Percentiles rank a stretch among this genome's conserved stretches.
Evolutionary conservation across 2,888 invertebrate genomes (phyloP).

Genomic region (Drosophila kuntzei): DNA sequence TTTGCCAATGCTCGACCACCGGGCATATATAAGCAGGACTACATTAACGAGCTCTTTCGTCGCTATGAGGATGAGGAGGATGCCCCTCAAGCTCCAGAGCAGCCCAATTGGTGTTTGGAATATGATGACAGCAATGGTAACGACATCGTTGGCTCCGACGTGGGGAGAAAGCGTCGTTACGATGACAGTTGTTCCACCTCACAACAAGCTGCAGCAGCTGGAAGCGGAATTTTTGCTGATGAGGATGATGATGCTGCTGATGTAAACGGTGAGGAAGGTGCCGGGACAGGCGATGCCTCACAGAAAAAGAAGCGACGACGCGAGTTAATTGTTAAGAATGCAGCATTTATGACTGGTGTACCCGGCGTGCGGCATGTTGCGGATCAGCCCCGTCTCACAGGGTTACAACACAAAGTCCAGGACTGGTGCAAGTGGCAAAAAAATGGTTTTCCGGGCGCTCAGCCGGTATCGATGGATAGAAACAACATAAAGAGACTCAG

Average conservation of each 20-base stretch:
- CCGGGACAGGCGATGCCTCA: constrained; percentile 39
- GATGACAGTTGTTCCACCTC: constrained; percentile 71
- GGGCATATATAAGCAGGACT: constrained; percentile 99
- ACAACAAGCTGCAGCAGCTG: constrained; percentile 61
- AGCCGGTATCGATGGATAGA: constrained; percentile 98
- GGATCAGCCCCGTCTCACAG: constrained; percentile 87
- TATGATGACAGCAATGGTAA: constrained; percentile 86
- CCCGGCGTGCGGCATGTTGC: constrained; percentile 91
- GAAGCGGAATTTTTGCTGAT: constrained; percentile 33
- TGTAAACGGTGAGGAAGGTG: constrained; percentile 51
- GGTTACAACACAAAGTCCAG: constrained; percentile 91
- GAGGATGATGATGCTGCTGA: constrained; percentile 42
- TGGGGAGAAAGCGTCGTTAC: constrained; percentile 61
- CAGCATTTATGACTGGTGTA: constrained; percentile 94
- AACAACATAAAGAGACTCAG: constrained; percentile 91
- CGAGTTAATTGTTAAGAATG: constrained; percentile 88
- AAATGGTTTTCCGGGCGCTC: constrained; percentile 96
- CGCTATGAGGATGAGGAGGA: constrained; percentile 91
- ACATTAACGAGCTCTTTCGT: constrained; percentile 93
- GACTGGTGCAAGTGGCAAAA: constrained; percentile 92
- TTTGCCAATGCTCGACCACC: constrained; percentile 92
- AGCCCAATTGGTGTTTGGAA: constrained; percentile 95
- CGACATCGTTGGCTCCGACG: constrained; percentile 58
- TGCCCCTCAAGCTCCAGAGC: constrained; percentile 90
- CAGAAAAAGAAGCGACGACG: constrained; percentile 86